phyloP scores from a whole-genome alignment of 1,140 invertebrate species.

The Macrostomum lignano region DNA sequence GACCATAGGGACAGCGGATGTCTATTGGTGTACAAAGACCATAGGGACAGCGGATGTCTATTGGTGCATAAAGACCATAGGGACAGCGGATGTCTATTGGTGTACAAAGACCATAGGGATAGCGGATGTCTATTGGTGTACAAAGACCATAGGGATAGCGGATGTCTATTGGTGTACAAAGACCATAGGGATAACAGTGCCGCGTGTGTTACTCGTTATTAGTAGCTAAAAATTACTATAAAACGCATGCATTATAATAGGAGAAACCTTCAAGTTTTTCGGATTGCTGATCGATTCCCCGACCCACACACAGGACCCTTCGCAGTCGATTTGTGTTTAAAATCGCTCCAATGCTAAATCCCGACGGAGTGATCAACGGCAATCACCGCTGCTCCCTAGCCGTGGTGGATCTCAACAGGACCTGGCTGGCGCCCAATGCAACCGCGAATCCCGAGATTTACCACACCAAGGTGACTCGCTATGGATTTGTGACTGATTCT shows the following conservation, averaged over 20 bases:
- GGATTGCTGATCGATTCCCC: neutral
- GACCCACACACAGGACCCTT: conserved; percentile 13
- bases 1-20: too few relatives aligned
- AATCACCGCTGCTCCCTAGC: conserved; percentile 24
- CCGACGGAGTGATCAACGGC: conserved; percentile 28
- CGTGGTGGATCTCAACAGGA: conserved; percentile 26
- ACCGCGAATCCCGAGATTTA: conserved; percentile 58
- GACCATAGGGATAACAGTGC: neutral
- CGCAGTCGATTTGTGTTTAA: conserved; percentile 27
- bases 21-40: too few relatives aligned
- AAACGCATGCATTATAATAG: neutral
- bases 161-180: too few relatives aligned
- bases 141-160: too few relatives aligned
- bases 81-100: too few relatives aligned
- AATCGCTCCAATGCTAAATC: conserved; percentile 29
- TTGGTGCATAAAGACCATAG: too few relatives aligned
- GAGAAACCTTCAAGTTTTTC: neutral
- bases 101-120: too few relatives aligned
- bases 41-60: too few relatives aligned
- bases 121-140: too few relatives aligned
- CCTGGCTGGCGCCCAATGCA: conserved; percentile 43
- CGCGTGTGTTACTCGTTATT: neutral
- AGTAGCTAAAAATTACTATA: neutral
- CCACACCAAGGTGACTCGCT: conserved; percentile 46
- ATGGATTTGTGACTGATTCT: conserved; percentile 3